Evolutionary conservation across 2,113 vertebrate genomes (phyloP), one percentile per base, ranked within the genome.

Genomic region (Emydocephalus ijimae): DNA sequence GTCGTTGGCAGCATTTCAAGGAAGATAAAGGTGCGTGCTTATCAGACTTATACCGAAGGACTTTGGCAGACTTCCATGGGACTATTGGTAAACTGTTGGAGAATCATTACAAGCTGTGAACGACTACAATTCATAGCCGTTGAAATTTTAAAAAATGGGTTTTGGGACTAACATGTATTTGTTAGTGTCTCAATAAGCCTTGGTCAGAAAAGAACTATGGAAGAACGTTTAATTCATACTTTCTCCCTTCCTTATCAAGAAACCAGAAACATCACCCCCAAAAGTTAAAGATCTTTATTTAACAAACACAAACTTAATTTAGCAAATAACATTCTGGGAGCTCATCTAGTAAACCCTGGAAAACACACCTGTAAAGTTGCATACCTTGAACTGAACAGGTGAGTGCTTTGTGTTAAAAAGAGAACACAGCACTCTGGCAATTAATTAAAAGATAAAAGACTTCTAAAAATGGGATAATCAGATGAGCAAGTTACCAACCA

Each of bases 211-310:
- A 50, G 8, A 91, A 4, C 12, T 45, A 45, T 2, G 74, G 48
- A 45, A 56, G 54, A 15, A 5, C 1, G 23, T 50, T 88, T 55
- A 11, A 15, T 18, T 85, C 57, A 23, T 50, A 50, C 21, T 21
- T 26, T 23, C n/a, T 12, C 11, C 15, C 3, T 57, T 5, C 6
- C 14, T 4, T 55, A 39, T 5, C 29, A 64, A 45, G 55, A 61
- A 52, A 61, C 45, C 20, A 43, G 81, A 61, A 29, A 1, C 14
- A 26, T 26, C 59, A 69, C 69, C 39, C 54, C 29, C 29, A 90
- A 90, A 92, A 90, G 21, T 92, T 88, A 88, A 56, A 69, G 59
- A 29, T 34, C 26, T 92, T 92, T 92, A 92, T 92, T 92, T 86
- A 93, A 54, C 45, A 90, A 87, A 90, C 61, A 61, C 88, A 59